These are phyloP conservation scores for Pseudococcus viburni DNA, from an alignment of 2,888 invertebrate species.

Conservation along the genomic window DNA sequence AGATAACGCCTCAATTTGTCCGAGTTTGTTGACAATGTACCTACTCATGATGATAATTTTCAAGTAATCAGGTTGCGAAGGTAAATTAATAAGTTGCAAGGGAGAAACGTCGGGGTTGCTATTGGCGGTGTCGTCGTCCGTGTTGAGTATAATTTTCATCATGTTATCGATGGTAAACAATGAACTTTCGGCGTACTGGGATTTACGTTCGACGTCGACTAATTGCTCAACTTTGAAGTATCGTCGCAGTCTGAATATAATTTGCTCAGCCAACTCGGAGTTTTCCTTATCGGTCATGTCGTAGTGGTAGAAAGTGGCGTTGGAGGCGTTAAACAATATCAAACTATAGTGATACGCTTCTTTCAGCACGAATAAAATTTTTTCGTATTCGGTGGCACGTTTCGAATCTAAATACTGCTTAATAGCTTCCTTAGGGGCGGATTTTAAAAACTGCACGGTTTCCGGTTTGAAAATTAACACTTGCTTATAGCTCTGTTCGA, in stretches of 20 bases:
- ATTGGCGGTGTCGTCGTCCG: slow-evolving; percentile 30
- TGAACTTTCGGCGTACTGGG: slow-evolving; percentile 50
- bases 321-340: slow-evolving; percentile 47
- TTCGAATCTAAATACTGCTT: slow-evolving; percentile 52
- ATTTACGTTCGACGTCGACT: slow-evolving; percentile 58
- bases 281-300: slow-evolving; percentile 47
- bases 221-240: slow-evolving; percentile 60
- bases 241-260: slow-evolving; percentile 48
- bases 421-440: slow-evolving; percentile 4
- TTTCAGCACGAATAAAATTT: slow-evolving; percentile 58
- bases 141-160: slow-evolving; percentile 63
- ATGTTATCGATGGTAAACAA: slow-evolving; percentile 58
- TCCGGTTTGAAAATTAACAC: slow-evolving; percentile 59
- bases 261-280: slow-evolving; percentile 54
- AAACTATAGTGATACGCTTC: slow-evolving; percentile 54
- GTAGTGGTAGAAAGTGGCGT: slow-evolving; percentile 59
- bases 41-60: slow-evolving; percentile 62
- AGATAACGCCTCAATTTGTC: slow-evolving; percentile 43
- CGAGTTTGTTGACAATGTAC: slow-evolving; percentile 58
- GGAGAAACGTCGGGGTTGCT: slow-evolving; percentile 4
- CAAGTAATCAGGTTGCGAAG: slow-evolving; percentile 61
- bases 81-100: slow-evolving; percentile 44
- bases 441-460: slow-evolving; percentile 44
- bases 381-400: slow-evolving; percentile 43
- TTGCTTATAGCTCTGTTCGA: slow-evolving; percentile 51